Conservation (phyloP, 1,140 invertebrate genomes). For the Platorchestia sp. region DNA sequence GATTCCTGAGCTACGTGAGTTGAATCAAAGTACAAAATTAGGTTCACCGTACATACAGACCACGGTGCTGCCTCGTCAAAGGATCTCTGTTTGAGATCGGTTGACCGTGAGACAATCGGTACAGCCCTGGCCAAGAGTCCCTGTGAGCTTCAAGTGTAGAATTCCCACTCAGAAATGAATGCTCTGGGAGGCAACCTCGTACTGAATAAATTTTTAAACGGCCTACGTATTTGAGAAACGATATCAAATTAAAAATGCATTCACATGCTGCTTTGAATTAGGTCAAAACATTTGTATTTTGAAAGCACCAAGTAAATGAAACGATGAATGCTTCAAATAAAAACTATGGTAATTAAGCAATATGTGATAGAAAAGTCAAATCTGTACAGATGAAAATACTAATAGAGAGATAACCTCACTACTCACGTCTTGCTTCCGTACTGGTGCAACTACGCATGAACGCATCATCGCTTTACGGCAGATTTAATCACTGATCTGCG, state of each 20-base stretch:
- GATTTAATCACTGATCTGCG: too few relatives aligned
- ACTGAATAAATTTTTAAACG: background rate
- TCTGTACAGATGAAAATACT: too few relatives aligned
- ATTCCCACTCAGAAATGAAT: background rate
- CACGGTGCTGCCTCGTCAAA: background rate
- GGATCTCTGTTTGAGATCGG: slow-evolving; percentile 23
- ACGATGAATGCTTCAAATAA: too few relatives aligned
- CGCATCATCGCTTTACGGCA: too few relatives aligned
- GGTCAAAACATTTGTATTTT: too few relatives aligned
- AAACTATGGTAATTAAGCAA: too few relatives aligned
- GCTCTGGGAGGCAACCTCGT: background rate
- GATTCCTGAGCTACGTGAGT: background rate
- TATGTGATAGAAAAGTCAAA: too few relatives aligned
- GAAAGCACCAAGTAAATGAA: background rate
- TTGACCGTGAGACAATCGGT: slow-evolving; percentile 19
- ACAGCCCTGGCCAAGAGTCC: background rate
- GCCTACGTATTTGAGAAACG: background rate
- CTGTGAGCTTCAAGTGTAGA: too few relatives aligned
- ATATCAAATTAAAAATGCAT: background rate
- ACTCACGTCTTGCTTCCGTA: too few relatives aligned
- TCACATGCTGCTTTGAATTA: too few relatives aligned
- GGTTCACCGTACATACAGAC: background rate
- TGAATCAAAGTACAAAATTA: background rate
- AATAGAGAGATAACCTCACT: too few relatives aligned
- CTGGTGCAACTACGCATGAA: too few relatives aligned